phyloP scores from a whole-genome alignment of 2,888 invertebrate species.

The Philhelius pedissequus region DNA sequence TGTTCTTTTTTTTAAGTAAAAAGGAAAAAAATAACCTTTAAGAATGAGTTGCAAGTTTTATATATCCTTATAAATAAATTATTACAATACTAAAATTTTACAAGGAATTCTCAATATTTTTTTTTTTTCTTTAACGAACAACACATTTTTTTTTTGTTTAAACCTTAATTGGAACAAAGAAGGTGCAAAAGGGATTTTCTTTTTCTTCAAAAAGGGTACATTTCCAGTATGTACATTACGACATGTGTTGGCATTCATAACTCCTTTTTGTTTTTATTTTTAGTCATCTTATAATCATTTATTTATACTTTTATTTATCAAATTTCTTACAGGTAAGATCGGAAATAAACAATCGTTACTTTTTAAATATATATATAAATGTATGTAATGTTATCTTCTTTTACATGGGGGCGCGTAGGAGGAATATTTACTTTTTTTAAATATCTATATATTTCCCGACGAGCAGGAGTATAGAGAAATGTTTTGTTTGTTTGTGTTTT shows the following conservation, averaged over 20 bases:
- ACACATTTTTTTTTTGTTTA: conserved; percentile 18
- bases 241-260: conserved; percentile 42
- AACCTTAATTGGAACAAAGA: conserved; percentile 36
- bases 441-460: conserved; percentile 34
- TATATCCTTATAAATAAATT: conserved; percentile 66
- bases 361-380: conserved; percentile 54
- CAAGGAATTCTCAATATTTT: conserved; percentile 50
- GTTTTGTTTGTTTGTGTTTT: conserved; percentile 1
- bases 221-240: conserved; percentile 34
- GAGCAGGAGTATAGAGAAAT: conserved; percentile 6
- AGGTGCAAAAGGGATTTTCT: conserved; percentile 45
- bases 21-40: conserved; percentile 39
- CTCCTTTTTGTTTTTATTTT: conserved; percentile 31
- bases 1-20: conserved; percentile 27
- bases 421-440: conserved; percentile 28
- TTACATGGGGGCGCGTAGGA: conserved; percentile 31
- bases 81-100: conserved; percentile 66
- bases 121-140: conserved; percentile 42
- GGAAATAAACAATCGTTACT: conserved; percentile 52
- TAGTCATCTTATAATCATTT: conserved; percentile 41
- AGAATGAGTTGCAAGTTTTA: conserved; percentile 44
- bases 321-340: conserved; percentile 52
- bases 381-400: conserved; percentile 50
- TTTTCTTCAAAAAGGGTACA: conserved; percentile 34
- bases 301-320: conserved; percentile 45